A percentile compares a stretch with the other conserved stretches of the same genome.
Evolutionary conservation across 2,888 invertebrate genomes (phyloP).

Genomic region (Drosophila paucipuncta): DNA sequence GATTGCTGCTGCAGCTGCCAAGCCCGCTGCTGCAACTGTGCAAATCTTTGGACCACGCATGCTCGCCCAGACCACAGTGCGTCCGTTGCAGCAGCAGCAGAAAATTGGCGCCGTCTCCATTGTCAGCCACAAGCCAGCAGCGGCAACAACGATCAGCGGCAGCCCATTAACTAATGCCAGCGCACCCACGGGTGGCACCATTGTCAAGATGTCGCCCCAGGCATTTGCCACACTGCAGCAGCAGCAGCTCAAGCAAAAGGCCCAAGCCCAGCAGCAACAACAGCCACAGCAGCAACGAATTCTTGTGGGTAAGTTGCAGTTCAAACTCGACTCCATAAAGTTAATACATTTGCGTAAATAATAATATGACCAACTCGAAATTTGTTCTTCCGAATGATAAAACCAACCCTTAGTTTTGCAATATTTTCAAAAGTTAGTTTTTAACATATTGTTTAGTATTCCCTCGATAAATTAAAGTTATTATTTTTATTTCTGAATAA

Average conservation of each 20-base stretch:
- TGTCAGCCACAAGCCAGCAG: constrained; percentile 49
- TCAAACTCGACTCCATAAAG: neutral
- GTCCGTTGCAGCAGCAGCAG: constrained; percentile 72
- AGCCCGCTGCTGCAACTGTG: constrained; percentile 35
- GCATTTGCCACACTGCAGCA: constrained; percentile 83
- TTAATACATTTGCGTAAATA: no score
- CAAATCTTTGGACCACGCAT: constrained; percentile 76
- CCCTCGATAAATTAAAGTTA: no score
- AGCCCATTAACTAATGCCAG: constrained; percentile 31
- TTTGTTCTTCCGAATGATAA: no score
- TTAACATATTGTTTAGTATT: no score
- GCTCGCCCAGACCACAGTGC: constrained; percentile 66
- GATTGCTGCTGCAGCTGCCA: constrained; percentile 22
- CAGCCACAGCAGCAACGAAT: constrained; percentile 61
- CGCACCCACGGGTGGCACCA: constrained; percentile 62
- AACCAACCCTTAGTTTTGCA: no score
- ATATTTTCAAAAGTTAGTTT: no score
- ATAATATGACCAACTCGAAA: no score
- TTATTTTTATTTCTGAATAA: no score
- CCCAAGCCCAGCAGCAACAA: constrained; percentile 48
- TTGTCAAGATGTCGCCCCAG: constrained; percentile 83
- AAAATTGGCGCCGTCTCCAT: constrained; percentile 71
- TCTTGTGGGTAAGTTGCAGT: constrained; percentile 73
- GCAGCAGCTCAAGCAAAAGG: constrained; percentile 81
- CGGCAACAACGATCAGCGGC: constrained; percentile 13